Evolutionary conservation across 2,888 invertebrate genomes (phyloP), one percentile per base, ranked within the genome.

Genomic region (Thumatha senex): DNA sequence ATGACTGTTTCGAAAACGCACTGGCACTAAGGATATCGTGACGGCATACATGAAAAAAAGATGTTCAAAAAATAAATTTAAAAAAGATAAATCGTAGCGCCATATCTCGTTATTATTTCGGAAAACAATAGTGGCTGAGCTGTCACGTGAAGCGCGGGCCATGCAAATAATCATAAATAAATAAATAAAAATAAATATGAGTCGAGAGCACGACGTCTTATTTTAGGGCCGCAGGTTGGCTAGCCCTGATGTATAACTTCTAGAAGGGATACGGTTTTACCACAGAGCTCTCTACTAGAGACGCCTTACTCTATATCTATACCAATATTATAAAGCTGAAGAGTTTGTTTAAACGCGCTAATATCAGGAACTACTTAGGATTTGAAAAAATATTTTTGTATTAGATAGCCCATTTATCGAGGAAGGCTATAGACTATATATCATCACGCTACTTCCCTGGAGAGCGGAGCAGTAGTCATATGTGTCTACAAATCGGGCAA

Each of bases 161-260:
- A 89, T 89, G 89, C 89, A 89, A 88, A 89, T 89, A 88, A 86
- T 88, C 89, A 89, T 89, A 89, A 90, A 91, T 90, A 89, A 90
- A 90, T 89, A 87, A 89, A 89, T 87, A 89, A 89, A 89, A 89
- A 88, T 85, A 86, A 87, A 89, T 89, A 88, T 89, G 88, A 89
- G 76, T 67, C 68, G 67, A 55, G 46, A 51, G 53, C 48, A 68
- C 73, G 86, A 90, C 78, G 84, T 90, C 90, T 90, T 90, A 86
- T 89, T 90, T 86, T 84, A 79, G 73, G 80, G 65, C 69, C 73
- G 71, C 68, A 76, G 59, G 70, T 72, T 73, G 58, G 68, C 70
- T 76, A 74, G 58, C 69, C 45, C 33, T 36, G 82, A 78, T 54
- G 7, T 67, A 38, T 7, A 9, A 1, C 0, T 1, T 2, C 76